Evolutionary conservation across 2,113 vertebrate species (phyloP), one percentile per base, ranked within the genome.

Genomic region (Pristiophorus japonicus): DNA sequence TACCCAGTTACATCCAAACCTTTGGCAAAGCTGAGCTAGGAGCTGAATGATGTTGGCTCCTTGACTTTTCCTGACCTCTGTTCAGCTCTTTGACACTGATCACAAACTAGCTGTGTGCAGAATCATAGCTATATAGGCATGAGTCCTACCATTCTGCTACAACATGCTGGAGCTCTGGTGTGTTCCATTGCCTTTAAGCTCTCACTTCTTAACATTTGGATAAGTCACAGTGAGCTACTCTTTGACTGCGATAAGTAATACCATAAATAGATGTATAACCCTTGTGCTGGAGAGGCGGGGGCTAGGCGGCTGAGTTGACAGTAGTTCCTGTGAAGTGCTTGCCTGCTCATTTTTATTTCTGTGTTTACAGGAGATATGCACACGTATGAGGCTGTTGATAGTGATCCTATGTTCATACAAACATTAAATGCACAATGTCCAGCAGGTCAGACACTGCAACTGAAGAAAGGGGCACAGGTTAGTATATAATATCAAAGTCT

Each of bases 381-480:
- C 0, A 55, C 96, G 14, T 99, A 98, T 96, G 98, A 99, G 95
- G 98, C 99, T 5, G 95, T 98, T 96, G 99, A 99, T 97, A 99
- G 99, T 95, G 97, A 99, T 96, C 98, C 98, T 0, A 95, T 97
- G 95, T 96, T 98, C 63, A 97, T 97, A 88, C 98, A 96, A 95
- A 97, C 97, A 12, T 98, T 99, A 47, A 98, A 99, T 38, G 96
- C 97, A 51, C 98, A 98, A 96, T 99, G 98, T 97, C 99, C 99
- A 0, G 99, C 98, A 73, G 96, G 97, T 96, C 97, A 97, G 95
- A 96, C 97, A 84, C 97, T 99, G 96, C 98, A 98, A 94, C 98
- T 99, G 84, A 99, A 99, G 97, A 97, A 98, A 5, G 99, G 99
- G 95, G 98, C 99, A 95, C 99, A 99, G 98, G 99, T 98, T 38